Percentiles rank a stretch among this genome's conserved stretches.
Evolutionary conservation across 2,888 invertebrate species (phyloP).

Genomic region (Stratiomys singularior): DNA sequence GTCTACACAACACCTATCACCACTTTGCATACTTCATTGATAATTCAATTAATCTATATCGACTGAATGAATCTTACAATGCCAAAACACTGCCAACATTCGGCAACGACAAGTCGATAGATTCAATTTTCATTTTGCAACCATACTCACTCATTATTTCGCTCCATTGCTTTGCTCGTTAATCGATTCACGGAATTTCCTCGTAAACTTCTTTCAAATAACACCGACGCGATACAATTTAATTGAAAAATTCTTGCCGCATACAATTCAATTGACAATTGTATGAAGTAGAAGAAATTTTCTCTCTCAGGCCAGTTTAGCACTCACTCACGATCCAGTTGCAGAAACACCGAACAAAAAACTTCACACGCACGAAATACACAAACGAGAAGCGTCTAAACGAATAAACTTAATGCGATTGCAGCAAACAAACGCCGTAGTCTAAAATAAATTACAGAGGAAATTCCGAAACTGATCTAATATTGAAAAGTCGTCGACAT

Average conservation of each 20-base stretch:
- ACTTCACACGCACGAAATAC: neutral
- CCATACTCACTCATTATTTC: constrained; percentile 43
- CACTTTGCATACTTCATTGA: neutral
- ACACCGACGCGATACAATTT: too few relatives aligned
- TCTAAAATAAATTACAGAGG: constrained; percentile 1
- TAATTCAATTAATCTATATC: neutral
- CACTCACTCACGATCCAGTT: neutral
- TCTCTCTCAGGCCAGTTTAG: neutral
- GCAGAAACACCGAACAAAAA: neutral
- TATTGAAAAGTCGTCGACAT: neutral
- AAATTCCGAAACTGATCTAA: neutral
- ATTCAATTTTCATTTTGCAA: neutral
- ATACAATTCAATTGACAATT: neutral
- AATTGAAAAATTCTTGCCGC: too few relatives aligned
- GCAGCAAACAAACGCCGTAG: neutral
- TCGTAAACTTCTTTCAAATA: neutral
- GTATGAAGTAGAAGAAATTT: neutral
- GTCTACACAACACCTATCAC: neutral
- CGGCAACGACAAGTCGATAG: neutral
- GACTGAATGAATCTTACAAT: neutral
- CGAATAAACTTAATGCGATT: neutral
- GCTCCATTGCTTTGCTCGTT: constrained; percentile 28
- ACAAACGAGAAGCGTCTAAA: neutral
- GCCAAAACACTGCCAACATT: neutral
- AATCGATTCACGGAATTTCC: neutral